Evolutionary conservation across 2,888 invertebrate species (phyloP), one percentile per base, ranked within the genome.

Genomic region (Rhamnusium bicolor): DNA sequence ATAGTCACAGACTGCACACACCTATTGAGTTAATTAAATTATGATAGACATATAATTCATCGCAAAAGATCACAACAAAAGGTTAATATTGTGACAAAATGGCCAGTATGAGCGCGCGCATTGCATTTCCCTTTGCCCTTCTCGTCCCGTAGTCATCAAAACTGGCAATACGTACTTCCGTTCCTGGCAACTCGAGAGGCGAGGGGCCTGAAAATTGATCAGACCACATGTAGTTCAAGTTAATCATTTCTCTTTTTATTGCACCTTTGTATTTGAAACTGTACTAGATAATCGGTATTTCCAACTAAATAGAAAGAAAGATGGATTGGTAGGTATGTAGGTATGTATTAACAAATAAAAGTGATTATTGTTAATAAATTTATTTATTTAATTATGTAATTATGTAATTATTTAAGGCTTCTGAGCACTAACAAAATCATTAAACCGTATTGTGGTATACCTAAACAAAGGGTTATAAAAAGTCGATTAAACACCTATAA

Each of bases 21-120:
- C 67, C 27, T 72, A 69, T 71, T 63, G 61, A 74, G 79, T 76
- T 84, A 84, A 85, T 84, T 85, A 81, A 83, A 81, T 84, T 83
- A 83, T 71, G 75, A 83, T 80, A 76, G 79, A 85, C 85, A 86
- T n/a, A n/a, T 86, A 84, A 86, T 86, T 87, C 85, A 86, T 85
- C 85, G 71, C 72, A 85, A 86, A 86, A 86, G 85, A 87, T 87
- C 87, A 87, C 86, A 88, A 88, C 88, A 88, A 88, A 88, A 88
- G 87, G 87, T 88, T 88, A 88, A 86, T 87, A 85, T 87, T 87
- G 86, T 88, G 87, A 88, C 88, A 88, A 88, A 88, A 88, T 88
- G 88, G 88, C 87, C 83, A 85, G 80, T 79, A 74, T 76, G 79
- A 82, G 87, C 86, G 87, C 87, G 88, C 87, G 84, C 83, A 83